A percentile compares a stretch with the other conserved stretches of the same genome.
phyloP scores from a whole-genome alignment of 92 coral and sea anemone genomes.

The Galaxea fascicularis region DNA sequence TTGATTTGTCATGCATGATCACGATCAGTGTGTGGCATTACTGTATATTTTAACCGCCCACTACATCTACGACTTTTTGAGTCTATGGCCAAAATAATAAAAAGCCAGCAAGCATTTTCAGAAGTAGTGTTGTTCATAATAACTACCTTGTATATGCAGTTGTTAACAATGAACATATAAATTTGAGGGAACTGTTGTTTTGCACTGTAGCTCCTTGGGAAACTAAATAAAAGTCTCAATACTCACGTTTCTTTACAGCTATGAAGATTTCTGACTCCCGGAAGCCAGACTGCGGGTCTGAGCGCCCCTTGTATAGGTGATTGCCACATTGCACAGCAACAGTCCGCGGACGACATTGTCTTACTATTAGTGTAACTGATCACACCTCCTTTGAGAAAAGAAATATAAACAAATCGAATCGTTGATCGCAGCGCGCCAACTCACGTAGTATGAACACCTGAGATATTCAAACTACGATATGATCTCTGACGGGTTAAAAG shows the following conservation, averaged over 20 bases:
- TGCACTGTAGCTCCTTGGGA: neutral
- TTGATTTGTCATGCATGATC: neutral
- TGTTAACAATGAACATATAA: neutral
- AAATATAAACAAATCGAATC: neutral
- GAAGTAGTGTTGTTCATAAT: too few species aligned
- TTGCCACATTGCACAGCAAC: constrained; percentile 94
- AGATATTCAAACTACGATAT: neutral
- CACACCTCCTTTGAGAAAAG: neutral
- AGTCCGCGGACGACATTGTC: constrained; percentile 89
- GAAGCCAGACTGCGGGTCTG: constrained; percentile 96
- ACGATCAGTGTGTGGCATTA: neutral
- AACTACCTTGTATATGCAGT: too few species aligned
- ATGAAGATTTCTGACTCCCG: constrained; percentile 84
- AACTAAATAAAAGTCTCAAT: neutral
- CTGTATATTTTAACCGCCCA: neutral
- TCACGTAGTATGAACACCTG: neutral
- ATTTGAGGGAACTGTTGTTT: neutral
- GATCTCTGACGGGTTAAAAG: neutral
- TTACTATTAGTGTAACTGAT: neutral
- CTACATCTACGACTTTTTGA: too few species aligned
- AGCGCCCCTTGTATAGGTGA: constrained; percentile 90
- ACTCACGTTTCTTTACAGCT: constrained; percentile 89
- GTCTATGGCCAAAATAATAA: too few species aligned
- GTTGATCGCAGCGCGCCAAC: neutral
- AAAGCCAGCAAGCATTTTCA: too few species aligned